Base-by-base conservation (phyloP, 1,140 invertebrate genomes). In the Aphaenogaster ashmeadi region DNA sequence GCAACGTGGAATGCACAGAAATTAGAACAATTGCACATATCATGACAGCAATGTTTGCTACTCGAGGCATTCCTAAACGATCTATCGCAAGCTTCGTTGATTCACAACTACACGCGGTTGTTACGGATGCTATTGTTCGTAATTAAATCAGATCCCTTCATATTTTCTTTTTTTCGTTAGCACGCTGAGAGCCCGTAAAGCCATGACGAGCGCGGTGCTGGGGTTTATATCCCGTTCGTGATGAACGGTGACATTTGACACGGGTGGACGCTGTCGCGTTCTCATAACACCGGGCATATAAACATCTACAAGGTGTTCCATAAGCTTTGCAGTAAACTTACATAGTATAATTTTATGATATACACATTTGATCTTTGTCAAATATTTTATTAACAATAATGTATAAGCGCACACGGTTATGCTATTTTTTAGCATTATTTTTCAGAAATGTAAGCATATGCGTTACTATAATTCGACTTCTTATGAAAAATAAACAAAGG, bases 201-300 rank as follows among this genome's bases (percentile, higher is more conserved):
- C 79, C 79, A 47, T 27, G 78, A 71, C 64, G 66, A 81, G 38
- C 79, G 36, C 50, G n/a, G 58, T 44, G 58, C 27, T 60, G 58
- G 41, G 33, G 47, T 81, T 54, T 71, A 81, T 81, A 81, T 71
- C 52, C 79, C 36, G 66, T 58, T 56, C 38, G 52, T 71, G 52
- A 81, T 81, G 50, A 81, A 81, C 78, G 38, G 78, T 81, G 66
- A 86, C 84, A 86, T 67, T 79, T 86, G 84, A 79, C 84, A 66
- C 72, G 84, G 84, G 74, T 86, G 74, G 64, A 79, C 74, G 58
- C 21, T 66, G 71, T 50, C 72, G 44, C 47, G 38, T 78, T 79
- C 60, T 64, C 72, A 79, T 86, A 79, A 86, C 74, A 21, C 47
- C 21, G 36, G n/a, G 21, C 44, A 47, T 47, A 81, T 81, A 81